phyloP scores from a whole-genome alignment of 53 echinoderm and acorn worm species.

The Patiria pectinifera region DNA sequence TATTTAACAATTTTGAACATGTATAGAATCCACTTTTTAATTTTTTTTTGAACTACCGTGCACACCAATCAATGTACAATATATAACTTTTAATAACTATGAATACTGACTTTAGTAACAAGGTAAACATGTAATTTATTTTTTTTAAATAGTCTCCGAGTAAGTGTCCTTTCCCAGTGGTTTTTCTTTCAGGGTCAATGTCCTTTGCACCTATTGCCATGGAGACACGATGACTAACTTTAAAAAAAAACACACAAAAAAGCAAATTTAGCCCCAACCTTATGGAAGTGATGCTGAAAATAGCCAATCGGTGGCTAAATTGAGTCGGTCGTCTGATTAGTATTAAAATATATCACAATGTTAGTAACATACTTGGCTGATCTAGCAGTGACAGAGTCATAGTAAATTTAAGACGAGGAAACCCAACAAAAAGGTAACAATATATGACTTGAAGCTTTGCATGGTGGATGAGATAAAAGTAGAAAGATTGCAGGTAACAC shows the following conservation, averaged over 20 bases:
- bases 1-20: constrained; percentile 38
- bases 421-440: too few relatives aligned
- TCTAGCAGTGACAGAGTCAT: not conserved
- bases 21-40: constrained; percentile 20
- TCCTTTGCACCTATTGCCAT: too few relatives aligned
- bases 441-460: too few relatives aligned
- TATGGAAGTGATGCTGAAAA: not conserved
- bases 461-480: too few relatives aligned
- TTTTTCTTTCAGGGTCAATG: too few relatives aligned
- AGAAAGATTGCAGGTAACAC: too few relatives aligned
- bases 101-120: constrained; percentile 49
- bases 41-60: constrained; percentile 15
- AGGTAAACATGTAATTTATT: not conserved
- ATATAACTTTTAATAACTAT: constrained; percentile 55
- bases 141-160: not conserved
- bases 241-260: too few relatives aligned
- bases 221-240: too few relatives aligned
- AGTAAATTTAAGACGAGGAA: not conserved
- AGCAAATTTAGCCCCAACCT: not conserved
- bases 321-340: not conserved
- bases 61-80: constrained; percentile 61
- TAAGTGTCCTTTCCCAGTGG: not conserved
- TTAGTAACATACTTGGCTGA: constrained; percentile 11
- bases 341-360: constrained; percentile 6
- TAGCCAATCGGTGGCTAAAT: not conserved